Conservation (phyloP, 2,113 vertebrate genomes). For the Tangachromis dhanisi region DNA sequence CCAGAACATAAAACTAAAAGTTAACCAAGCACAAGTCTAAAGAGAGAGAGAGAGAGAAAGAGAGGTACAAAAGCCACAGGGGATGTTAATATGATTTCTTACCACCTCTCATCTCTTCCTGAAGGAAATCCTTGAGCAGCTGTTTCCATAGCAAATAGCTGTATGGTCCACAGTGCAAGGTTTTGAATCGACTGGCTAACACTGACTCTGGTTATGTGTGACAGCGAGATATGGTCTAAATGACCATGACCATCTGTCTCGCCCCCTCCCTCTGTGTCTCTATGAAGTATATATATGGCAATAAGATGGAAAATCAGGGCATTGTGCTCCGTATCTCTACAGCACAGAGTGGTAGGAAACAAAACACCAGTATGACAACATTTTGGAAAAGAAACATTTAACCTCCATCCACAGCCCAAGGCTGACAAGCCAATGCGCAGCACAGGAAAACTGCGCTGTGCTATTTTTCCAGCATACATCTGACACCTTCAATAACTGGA, state of each 20-base stretch:
- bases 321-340: background rate
- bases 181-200: conserved; percentile 11
- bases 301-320: conserved; percentile 20
- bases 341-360: background rate
- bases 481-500: background rate
- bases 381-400: background rate
- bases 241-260: conserved; percentile 25
- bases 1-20: background rate
- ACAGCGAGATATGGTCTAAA: conserved; percentile 20
- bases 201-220: conserved; percentile 10
- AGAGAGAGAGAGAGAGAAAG: background rate
- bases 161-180: background rate
- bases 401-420: background rate
- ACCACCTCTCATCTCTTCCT: conserved; percentile 15
- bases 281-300: conserved; percentile 49
- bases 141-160: background rate
- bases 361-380: background rate
- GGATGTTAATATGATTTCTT: conserved; percentile 9
- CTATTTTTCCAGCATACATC: conserved; percentile 2
- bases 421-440: background rate
- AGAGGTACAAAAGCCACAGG: background rate
- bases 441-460: background rate
- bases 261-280: conserved; percentile 10
- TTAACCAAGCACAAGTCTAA: background rate
- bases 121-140: background rate